A percentile compares a stretch with the other conserved stretches of the same genome.
These are phyloP conservation scores for Cacatua alba DNA, from an alignment of 2,113 vertebrate species.

Conservation along the genomic window DNA sequence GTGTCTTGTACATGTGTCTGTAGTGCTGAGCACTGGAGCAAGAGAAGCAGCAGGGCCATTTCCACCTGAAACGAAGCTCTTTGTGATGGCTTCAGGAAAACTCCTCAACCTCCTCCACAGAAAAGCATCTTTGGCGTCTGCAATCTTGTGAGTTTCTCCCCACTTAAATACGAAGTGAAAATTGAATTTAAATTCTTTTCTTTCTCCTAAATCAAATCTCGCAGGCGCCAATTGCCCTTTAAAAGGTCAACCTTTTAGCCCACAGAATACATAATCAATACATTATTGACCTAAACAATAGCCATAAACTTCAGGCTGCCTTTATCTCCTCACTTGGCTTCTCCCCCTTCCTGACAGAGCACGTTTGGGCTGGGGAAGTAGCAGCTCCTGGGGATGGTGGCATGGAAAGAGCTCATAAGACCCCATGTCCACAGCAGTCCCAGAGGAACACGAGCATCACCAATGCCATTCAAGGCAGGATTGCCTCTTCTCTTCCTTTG, in stretches of 20 bases:
- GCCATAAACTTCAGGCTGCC: background rate
- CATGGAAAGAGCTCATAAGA: background rate
- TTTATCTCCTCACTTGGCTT: background rate
- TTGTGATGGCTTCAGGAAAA: background rate
- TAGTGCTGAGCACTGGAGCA: background rate
- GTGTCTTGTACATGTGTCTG: background rate
- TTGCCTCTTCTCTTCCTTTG: background rate
- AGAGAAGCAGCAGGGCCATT: background rate
- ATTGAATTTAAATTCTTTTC: conserved; percentile 17
- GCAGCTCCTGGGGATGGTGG: background rate
- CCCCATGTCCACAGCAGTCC: rapidly evolving
- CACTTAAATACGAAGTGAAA: background rate
- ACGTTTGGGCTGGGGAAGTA: background rate
- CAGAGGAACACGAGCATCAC: background rate
- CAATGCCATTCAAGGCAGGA: background rate
- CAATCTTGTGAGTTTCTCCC: background rate
- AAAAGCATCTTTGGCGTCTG: background rate
- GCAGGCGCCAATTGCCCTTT: background rate
- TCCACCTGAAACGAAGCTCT: background rate
- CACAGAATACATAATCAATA: background rate
- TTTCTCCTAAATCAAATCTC: conserved; percentile 28
- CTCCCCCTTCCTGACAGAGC: background rate
- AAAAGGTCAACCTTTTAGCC: conserved; percentile 4
- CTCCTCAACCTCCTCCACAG: background rate
- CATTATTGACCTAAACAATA: conserved; percentile 3